phyloP scores from a whole-genome alignment of 2,797 vertebrate species.

The Nannoperca obscura region DNA sequence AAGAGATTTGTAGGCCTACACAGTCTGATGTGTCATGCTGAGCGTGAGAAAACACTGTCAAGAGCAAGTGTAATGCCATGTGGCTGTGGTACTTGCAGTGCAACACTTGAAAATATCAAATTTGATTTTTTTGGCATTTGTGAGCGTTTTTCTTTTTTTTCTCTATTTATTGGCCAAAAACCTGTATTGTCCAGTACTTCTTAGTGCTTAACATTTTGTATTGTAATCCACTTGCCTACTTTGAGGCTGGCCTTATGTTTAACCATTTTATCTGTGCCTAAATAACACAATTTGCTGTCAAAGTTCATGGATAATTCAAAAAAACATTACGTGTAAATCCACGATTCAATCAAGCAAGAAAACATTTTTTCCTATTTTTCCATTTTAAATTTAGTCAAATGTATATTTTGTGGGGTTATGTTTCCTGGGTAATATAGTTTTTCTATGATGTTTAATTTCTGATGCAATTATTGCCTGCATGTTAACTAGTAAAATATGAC shows the following conservation, averaged over 20 bases:
- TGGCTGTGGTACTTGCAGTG: constrained; percentile 77
- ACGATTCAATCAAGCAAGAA: constrained; percentile 41
- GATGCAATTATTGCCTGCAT: constrained; percentile 73
- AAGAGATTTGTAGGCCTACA: constrained; percentile 73
- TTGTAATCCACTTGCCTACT: constrained; percentile 64
- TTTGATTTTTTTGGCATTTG: constrained; percentile 58
- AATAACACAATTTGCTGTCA: constrained; percentile 50
- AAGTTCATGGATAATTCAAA: constrained; percentile 29
- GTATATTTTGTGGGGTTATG: constrained; percentile 39
- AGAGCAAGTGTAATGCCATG: constrained; percentile 70
- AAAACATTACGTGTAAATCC: constrained; percentile 26
- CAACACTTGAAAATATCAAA: constrained; percentile 82
- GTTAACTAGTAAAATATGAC: constrained; percentile 62
- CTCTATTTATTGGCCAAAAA: constrained; percentile 81
- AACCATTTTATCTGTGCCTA: constrained; percentile 72
- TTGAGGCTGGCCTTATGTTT: constrained; percentile 75
- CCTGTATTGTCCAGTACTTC: constrained; percentile 69
- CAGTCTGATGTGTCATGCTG: constrained; percentile 77
- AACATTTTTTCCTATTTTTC: constrained; percentile 11
- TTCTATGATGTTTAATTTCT: constrained; percentile 64
- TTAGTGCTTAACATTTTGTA: constrained; percentile 70
- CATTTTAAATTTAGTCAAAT: constrained; percentile 30
- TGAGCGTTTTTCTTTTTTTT: constrained; percentile 51
- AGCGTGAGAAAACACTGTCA: constrained; percentile 80
- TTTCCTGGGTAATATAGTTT: constrained; percentile 55